Conservation (phyloP, 2,113 vertebrate species). For the Sigmodon hispidus region DNA sequence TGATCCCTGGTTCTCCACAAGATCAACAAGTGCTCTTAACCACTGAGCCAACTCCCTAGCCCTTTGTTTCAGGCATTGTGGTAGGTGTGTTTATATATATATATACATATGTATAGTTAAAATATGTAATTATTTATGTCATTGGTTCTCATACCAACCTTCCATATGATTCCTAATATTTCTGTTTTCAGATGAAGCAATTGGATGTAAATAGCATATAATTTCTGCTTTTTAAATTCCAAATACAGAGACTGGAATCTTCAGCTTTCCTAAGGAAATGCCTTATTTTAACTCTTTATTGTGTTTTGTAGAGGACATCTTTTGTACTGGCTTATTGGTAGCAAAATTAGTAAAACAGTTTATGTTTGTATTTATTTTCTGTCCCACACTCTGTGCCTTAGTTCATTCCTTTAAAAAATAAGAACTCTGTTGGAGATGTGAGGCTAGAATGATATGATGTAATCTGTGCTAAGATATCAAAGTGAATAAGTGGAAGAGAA, state of each 20-base stretch:
- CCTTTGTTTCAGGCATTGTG: not conserved
- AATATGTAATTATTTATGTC: not conserved
- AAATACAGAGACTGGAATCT: not conserved
- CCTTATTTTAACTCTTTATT: not conserved
- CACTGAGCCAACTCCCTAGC: not conserved
- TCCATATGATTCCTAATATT: not conserved
- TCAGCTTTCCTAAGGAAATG: not conserved
- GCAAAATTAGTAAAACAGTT: not conserved
- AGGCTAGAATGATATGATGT: not conserved
- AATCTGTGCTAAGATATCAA: not conserved
- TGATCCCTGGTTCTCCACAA: not conserved
- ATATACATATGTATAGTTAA: not conserved
- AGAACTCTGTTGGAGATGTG: not conserved
- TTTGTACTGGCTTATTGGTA: not conserved
- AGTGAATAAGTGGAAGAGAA: conserved; percentile 1
- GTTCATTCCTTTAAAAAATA: not conserved
- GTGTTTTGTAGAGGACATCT: not conserved
- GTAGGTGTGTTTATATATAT: not conserved
- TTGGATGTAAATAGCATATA: not conserved
- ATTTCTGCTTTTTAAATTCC: not conserved
- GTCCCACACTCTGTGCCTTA: not conserved
- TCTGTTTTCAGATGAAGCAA: conserved; percentile 22
- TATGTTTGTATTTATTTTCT: not conserved
- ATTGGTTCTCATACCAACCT: not conserved
- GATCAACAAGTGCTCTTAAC: not conserved